A percentile compares a stretch with the other conserved stretches of the same genome.
phyloP scores from a whole-genome alignment of 2,113 vertebrate species.

The Dipodomys merriami region DNA sequence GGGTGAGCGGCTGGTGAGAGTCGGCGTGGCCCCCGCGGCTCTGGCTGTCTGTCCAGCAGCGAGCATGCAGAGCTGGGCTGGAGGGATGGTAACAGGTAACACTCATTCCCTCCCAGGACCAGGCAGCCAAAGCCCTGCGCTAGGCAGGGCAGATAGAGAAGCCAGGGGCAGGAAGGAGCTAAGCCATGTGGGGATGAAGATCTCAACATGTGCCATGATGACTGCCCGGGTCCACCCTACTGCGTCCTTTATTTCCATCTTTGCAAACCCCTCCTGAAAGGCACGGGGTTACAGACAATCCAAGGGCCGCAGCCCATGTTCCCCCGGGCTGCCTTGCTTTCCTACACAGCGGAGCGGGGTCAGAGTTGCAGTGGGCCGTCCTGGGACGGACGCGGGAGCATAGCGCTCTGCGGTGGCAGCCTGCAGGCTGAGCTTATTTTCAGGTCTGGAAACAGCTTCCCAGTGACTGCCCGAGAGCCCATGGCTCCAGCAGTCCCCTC shows the following conservation, averaged over 20 bases:
- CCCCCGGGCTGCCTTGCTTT: too few species aligned
- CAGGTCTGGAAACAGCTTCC: not conserved
- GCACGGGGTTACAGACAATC: too few species aligned
- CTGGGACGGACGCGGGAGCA: too few species aligned
- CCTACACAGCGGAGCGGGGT: too few species aligned
- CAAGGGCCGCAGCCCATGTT: too few species aligned
- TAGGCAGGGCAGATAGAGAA: not conserved
- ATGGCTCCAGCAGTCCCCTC: not conserved
- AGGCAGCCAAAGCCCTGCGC: not conserved
- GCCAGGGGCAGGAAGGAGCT: not conserved
- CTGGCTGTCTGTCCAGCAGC: not conserved
- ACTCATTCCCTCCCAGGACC: too few species aligned
- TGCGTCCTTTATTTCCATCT: conserved; percentile 9
- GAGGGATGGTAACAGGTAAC: too few species aligned
- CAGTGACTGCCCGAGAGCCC: not conserved
- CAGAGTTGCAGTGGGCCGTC: too few species aligned
- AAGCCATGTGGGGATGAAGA: not conserved
- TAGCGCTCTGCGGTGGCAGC: not conserved
- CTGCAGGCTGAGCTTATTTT: not conserved
- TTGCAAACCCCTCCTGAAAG: not conserved
- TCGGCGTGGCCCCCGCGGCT: too few species aligned
- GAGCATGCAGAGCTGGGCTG: not conserved
- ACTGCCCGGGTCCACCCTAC: not conserved
- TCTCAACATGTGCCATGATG: not conserved
- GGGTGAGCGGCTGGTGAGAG: too few species aligned